phyloP scores from a whole-genome alignment of 2,888 invertebrate species.

The Notodonta ziczac region DNA sequence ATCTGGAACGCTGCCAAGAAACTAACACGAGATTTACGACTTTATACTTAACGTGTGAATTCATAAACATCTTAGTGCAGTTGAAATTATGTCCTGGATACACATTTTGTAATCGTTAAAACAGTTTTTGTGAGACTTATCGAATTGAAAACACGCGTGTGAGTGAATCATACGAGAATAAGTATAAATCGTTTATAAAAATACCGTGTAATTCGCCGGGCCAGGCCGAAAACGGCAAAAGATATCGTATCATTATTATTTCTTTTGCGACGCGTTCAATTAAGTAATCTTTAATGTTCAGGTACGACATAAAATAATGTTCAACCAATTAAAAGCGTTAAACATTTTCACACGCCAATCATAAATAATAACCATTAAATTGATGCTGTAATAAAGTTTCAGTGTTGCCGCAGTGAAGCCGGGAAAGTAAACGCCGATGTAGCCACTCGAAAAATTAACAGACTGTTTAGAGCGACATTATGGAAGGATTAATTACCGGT shows the following conservation, averaged over 20 bases:
- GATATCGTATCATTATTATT: conserved; percentile 25
- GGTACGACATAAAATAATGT: conserved; percentile 47
- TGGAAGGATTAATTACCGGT: conserved; percentile 69
- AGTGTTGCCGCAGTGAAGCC: conserved; percentile 51
- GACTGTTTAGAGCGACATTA: conserved; percentile 59
- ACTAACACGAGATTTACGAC: conserved; percentile 46
- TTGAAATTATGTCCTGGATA: conserved; percentile 36
- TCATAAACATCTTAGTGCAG: conserved; percentile 38
- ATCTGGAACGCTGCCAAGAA: conserved; percentile 54
- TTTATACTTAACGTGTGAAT: conserved; percentile 37
- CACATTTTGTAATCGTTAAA: conserved; percentile 21
- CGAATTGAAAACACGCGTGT: neutral
- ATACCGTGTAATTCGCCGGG: neutral
- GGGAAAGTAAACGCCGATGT: conserved; percentile 60
- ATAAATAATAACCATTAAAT: conserved; percentile 69
- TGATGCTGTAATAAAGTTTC: conserved; percentile 60
- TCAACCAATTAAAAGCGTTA: conserved; percentile 56
- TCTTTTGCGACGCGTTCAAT: conserved; percentile 35
- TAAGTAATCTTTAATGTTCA: conserved; percentile 40
- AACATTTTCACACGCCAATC: conserved; percentile 71
- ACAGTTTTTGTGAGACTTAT: conserved; percentile 1
- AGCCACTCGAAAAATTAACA: conserved; percentile 52
- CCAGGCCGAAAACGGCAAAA: conserved; percentile 22
- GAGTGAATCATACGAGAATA: neutral
- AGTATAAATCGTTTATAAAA: neutral